These are phyloP conservation scores for Trachemys scripta DNA, from an alignment of 2,113 vertebrate species.

Conservation along the genomic window DNA sequence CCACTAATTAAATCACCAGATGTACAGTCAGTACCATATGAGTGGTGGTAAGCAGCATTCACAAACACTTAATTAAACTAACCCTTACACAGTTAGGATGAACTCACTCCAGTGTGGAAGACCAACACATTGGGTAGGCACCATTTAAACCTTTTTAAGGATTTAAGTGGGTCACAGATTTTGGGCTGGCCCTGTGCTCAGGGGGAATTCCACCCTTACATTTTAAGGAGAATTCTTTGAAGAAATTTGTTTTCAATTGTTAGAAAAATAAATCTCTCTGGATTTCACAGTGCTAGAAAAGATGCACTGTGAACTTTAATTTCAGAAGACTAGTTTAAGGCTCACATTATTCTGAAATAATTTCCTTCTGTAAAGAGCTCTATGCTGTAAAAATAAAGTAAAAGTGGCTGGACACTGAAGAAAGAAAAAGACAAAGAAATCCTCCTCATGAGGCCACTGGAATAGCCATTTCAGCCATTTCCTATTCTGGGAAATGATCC, in stretches of 20 bases:
- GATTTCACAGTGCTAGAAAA: not conserved
- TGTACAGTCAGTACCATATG: not conserved
- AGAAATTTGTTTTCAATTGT: too few species aligned
- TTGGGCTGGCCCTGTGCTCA: too few species aligned
- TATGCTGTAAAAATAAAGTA: not conserved
- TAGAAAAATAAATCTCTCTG: not conserved
- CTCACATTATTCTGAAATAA: not conserved
- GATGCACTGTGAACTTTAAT: not conserved
- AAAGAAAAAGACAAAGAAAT: not conserved
- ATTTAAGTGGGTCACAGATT: not conserved
- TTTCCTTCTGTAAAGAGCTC: too few species aligned
- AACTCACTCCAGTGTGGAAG: not conserved
- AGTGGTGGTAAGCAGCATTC: constrained; percentile 32
- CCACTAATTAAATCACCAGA: constrained; percentile 42
- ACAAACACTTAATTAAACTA: constrained; percentile 39
- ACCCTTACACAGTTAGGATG: not conserved
- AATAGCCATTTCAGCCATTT: not conserved
- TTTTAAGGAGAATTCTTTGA: too few species aligned
- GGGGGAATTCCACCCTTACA: not conserved
- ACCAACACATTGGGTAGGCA: not conserved
- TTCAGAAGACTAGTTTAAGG: not conserved
- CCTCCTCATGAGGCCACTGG: not conserved
- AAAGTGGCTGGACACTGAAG: not conserved
- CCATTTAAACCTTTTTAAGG: not conserved
- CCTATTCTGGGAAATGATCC: too few species aligned